A percentile compares a stretch with the other conserved stretches of the same genome.
Evolutionary conservation across 2,113 vertebrate species (phyloP).

Genomic region (Dasyornis broadbenti): DNA sequence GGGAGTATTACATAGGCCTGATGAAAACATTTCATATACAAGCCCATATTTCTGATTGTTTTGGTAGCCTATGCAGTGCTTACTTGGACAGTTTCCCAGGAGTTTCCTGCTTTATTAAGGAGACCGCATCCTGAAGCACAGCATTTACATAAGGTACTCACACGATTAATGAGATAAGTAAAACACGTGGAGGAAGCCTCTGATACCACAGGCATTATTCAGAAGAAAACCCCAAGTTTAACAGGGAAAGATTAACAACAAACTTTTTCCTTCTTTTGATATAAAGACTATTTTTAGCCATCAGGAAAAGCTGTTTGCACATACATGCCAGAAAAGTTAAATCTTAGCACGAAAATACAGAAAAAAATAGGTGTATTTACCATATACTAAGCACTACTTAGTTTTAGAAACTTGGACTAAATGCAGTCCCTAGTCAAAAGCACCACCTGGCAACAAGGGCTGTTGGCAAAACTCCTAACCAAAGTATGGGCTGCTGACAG

Average conservation of each 20-base stretch:
- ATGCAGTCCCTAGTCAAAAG: background rate
- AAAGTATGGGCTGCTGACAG: background rate
- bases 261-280: background rate
- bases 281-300: background rate
- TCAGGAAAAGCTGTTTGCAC: background rate
- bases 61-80: background rate
- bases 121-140: background rate
- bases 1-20: background rate
- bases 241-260: background rate
- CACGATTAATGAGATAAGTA: background rate
- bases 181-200: background rate
- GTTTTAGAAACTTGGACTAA: background rate
- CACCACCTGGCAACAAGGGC: background rate
- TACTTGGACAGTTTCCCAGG: conserved; percentile 19
- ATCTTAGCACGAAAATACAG: background rate
- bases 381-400: background rate
- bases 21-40: background rate
- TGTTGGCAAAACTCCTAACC: background rate
- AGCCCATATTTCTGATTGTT: background rate
- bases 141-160: background rate
- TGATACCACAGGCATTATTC: background rate
- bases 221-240: background rate
- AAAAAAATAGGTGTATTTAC: background rate
- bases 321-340: background rate
- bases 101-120: conserved; percentile 44